Conservation (phyloP, 2,113 vertebrate genomes). For the Cottus gobio region DNA sequence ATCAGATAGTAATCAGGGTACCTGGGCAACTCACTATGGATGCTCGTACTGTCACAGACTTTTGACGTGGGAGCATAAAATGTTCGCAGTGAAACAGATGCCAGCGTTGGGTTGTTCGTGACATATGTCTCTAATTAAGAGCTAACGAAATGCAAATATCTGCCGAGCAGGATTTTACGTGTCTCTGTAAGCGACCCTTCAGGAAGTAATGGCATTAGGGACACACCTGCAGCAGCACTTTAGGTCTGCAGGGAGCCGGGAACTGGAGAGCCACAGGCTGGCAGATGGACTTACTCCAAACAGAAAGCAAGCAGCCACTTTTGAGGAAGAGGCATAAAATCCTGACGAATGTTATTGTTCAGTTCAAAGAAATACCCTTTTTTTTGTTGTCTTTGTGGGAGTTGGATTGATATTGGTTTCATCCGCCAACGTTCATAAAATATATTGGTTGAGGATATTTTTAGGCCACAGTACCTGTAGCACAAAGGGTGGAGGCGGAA, state of each 20-base stretch:
- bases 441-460: slow-evolving; percentile 17
- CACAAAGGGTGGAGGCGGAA: not conserved
- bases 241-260: slow-evolving; percentile 36
- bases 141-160: slow-evolving; percentile 45
- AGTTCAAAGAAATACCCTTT: slow-evolving; percentile 40
- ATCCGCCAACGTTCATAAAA: slow-evolving; percentile 38
- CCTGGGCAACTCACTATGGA: slow-evolving; percentile 61
- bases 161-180: slow-evolving; percentile 47
- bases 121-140: slow-evolving; percentile 58
- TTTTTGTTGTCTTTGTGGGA: slow-evolving; percentile 18
- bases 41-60: slow-evolving; percentile 34
- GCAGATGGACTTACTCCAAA: slow-evolving; percentile 53
- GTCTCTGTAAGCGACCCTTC: slow-evolving; percentile 58
- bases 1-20: slow-evolving; percentile 38
- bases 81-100: slow-evolving; percentile 33
- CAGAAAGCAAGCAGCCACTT: slow-evolving; percentile 40
- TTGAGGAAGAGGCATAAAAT: slow-evolving; percentile 39
- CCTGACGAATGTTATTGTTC: slow-evolving; percentile 40
- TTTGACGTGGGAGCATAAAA: slow-evolving; percentile 43
- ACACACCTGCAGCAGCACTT: slow-evolving; percentile 52
- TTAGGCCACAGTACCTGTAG: not conserved
- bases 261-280: slow-evolving; percentile 43
- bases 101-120: slow-evolving; percentile 47
- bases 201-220: slow-evolving; percentile 48
- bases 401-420: slow-evolving; percentile 32